phyloP scores from a whole-genome alignment of 2,888 invertebrate species.

The Lutraria lutraria region DNA sequence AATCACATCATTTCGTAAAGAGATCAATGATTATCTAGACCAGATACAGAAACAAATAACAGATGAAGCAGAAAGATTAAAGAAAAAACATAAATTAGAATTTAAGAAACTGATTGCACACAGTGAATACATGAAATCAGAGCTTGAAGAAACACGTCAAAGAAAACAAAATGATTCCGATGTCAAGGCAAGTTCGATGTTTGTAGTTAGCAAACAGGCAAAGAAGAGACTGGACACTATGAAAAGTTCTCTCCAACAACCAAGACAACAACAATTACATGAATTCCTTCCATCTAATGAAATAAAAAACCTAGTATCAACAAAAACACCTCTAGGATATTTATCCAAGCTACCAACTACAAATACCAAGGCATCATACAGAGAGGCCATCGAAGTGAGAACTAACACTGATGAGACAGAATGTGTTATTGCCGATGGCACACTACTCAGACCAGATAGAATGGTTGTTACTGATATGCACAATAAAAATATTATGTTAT shows the following conservation, averaged over 20 bases:
- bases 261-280: neutral
- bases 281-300: neutral
- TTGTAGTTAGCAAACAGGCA: neutral
- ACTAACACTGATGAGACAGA: neutral
- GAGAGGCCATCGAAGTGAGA: neutral
- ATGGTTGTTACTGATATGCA: neutral
- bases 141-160: neutral
- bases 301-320: neutral
- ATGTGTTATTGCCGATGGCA: neutral
- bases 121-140: neutral
- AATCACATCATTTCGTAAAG: too few species aligned
- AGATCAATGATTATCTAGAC: too few species aligned
- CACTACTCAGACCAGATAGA: too few species aligned
- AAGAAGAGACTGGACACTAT: neutral
- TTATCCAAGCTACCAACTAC: neutral
- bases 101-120: constrained; percentile 13
- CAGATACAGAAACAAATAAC: too few species aligned
- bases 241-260: neutral
- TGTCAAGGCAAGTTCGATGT: neutral
- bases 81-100: constrained; percentile 40
- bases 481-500: neutral
- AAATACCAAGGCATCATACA: neutral
- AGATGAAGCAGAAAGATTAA: too few species aligned
- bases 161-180: neutral
- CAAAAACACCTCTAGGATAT: neutral